phyloP scores from a whole-genome alignment of 2,888 invertebrate species.

The Ormyrus labotus region DNA sequence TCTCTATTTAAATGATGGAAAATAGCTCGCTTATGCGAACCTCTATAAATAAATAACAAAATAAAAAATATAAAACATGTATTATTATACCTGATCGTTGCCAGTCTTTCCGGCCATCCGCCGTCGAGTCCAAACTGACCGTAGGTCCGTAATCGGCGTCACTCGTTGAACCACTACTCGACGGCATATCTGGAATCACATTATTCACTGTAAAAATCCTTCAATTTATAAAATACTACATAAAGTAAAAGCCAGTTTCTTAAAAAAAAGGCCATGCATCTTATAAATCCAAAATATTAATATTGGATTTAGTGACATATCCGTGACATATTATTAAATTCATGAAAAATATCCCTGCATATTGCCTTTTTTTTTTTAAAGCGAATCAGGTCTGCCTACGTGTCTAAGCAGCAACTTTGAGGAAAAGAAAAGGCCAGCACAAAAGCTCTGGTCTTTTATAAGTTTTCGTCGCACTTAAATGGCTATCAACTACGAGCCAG shows the following conservation, averaged over 20 bases:
- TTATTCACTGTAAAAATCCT: slow-evolving; percentile 4
- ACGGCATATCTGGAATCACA: slow-evolving; percentile 72
- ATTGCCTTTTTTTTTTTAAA: not conserved
- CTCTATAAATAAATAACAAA: too few relatives aligned
- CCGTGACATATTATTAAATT: too few relatives aligned
- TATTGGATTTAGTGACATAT: too few relatives aligned
- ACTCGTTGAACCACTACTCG: slow-evolving; percentile 79
- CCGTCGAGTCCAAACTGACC: slow-evolving; percentile 79
- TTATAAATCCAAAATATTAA: too few relatives aligned
- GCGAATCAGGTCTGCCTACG: not conserved
- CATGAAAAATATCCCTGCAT: too few relatives aligned
- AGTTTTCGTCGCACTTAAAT: not conserved
- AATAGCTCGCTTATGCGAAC: too few relatives aligned
- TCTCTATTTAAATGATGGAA: too few relatives aligned
- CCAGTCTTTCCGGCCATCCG: slow-evolving; percentile 72
- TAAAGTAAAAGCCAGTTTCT: too few relatives aligned
- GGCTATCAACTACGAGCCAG: slow-evolving; percentile 17
- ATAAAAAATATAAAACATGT: too few relatives aligned
- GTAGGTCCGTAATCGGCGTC: slow-evolving; percentile 79
- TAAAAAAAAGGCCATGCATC: too few relatives aligned
- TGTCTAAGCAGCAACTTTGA: not conserved
- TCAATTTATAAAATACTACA: too few relatives aligned
- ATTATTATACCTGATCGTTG: slow-evolving; percentile 71
- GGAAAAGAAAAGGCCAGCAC: slow-evolving; percentile 16
- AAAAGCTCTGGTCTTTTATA: slow-evolving; percentile 22